phyloP scores from a whole-genome alignment of 2,888 invertebrate genomes.

The Hypselothyrea guttata region DNA sequence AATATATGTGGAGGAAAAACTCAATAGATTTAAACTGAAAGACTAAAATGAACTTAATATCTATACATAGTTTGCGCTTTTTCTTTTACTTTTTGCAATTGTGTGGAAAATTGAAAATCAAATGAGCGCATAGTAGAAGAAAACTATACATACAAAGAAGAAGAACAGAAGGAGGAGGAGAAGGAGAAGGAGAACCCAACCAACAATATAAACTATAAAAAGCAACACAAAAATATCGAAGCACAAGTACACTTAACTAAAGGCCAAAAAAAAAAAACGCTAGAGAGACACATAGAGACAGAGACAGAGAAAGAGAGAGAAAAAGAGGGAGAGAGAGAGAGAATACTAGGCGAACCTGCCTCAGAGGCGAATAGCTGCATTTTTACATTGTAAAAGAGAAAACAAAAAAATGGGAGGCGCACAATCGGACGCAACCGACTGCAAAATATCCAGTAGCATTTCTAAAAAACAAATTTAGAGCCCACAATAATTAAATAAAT shows the following conservation, averaged over 20 bases:
- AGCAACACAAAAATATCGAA: slow-evolving; percentile 70
- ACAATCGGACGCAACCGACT: too few relatives aligned
- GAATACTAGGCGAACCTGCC: slow-evolving; percentile 23
- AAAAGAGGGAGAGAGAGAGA: slow-evolving; percentile 11
- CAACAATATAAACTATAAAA: slow-evolving; percentile 73
- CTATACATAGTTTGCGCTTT: slow-evolving; percentile 24
- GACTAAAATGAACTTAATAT: slow-evolving; percentile 64
- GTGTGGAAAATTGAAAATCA: slow-evolving; percentile 76
- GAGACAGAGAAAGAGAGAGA: slow-evolving; percentile 18
- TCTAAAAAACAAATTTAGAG: too few relatives aligned
- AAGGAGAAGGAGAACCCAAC: slow-evolving; percentile 30
- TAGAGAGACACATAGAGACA: too few relatives aligned
- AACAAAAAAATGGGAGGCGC: too few relatives aligned
- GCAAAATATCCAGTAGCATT: too few relatives aligned
- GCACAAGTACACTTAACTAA: slow-evolving; percentile 70
- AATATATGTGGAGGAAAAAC: slow-evolving; percentile 21
- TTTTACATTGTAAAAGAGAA: slow-evolving; percentile 56
- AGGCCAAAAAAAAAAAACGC: slow-evolving; percentile 67
- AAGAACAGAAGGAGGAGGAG: slow-evolving; percentile 3
- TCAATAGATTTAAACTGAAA: slow-evolving; percentile 39
- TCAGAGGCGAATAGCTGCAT: slow-evolving; percentile 8
- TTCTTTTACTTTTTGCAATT: slow-evolving; percentile 57
- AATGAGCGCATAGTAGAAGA: slow-evolving; percentile 49
- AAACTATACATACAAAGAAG: slow-evolving; percentile 13
- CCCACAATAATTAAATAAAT: too few relatives aligned